Evolutionary conservation across 2,113 vertebrate genomes (phyloP).

Genomic region (Hylia prasina): DNA sequence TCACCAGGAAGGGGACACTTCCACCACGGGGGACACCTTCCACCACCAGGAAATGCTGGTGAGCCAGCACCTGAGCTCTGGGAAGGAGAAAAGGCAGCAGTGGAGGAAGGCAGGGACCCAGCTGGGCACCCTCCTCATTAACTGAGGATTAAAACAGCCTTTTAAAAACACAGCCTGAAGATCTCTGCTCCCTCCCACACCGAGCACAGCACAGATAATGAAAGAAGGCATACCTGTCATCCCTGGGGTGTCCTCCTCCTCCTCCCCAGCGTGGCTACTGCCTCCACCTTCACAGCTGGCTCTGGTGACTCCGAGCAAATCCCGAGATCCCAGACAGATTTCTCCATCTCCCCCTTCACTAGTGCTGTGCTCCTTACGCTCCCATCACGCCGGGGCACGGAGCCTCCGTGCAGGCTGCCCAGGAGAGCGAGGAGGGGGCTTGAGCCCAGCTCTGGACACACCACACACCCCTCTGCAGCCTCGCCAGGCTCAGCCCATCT

Average conservation of each 20-base stretch:
- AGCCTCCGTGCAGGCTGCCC: not conserved
- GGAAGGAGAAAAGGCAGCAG: not conserved
- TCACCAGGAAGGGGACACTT: not conserved
- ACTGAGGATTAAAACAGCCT: not conserved
- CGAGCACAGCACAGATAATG: not conserved
- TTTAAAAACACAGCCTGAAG: not conserved
- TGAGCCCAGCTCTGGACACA: not conserved
- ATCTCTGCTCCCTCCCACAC: not conserved
- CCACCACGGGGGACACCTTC: not conserved
- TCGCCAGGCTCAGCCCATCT: not conserved
- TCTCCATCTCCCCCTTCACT: not conserved
- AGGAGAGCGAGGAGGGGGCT: not conserved
- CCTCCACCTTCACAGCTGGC: not conserved
- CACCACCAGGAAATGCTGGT: not conserved
- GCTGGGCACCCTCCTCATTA: not conserved
- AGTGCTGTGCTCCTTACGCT: not conserved
- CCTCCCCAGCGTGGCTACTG: not conserved
- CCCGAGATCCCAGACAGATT: not conserved
- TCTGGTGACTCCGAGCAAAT: not conserved
- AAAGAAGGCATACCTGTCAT: conserved; percentile 33
- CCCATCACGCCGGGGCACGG: not conserved
- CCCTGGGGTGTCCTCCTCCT: not conserved
- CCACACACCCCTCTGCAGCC: not conserved
- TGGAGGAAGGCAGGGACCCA: not conserved
- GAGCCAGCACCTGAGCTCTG: not conserved